phyloP scores from a whole-genome alignment of 2,888 invertebrate genomes.

The Molanna angustata region DNA sequence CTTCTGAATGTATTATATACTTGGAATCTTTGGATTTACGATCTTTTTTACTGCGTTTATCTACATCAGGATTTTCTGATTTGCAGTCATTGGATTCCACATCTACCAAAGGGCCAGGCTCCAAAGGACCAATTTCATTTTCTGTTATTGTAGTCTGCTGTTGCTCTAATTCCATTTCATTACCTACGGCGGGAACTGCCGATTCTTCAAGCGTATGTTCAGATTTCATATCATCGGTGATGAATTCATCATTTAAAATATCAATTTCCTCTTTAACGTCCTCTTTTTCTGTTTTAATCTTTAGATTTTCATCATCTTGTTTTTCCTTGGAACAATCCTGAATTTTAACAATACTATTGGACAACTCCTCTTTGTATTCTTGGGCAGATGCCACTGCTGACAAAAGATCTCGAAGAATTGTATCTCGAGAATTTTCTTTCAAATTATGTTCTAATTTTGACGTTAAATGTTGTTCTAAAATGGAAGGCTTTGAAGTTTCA shows the following conservation, averaged over 20 bases:
- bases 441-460: constrained; percentile 48
- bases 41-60: constrained; percentile 31
- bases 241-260: constrained; percentile 36
- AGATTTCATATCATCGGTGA: constrained; percentile 45
- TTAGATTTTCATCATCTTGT: constrained; percentile 19
- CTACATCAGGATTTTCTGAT: constrained; percentile 40
- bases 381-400: constrained; percentile 62
- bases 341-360: constrained; percentile 48
- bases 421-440: constrained; percentile 47
- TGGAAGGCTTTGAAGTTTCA: constrained; percentile 60
- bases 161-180: constrained; percentile 51
- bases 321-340: constrained; percentile 36
- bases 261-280: constrained; percentile 31
- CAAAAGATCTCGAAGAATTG: constrained; percentile 59
- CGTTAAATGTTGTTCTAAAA: constrained; percentile 67
- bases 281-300: constrained; percentile 32
- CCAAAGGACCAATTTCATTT: constrained; percentile 28
- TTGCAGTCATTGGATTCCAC: constrained; percentile 42
- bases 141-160: constrained; percentile 14
- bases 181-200: constrained; percentile 52
- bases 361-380: constrained; percentile 56
- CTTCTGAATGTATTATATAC: constrained; percentile 32
- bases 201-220: constrained; percentile 56
- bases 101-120: constrained; percentile 35
- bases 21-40: constrained; percentile 27